Evolutionary conservation across 2,888 invertebrate species (phyloP).

Genomic region (Coecobrya sp.): DNA sequence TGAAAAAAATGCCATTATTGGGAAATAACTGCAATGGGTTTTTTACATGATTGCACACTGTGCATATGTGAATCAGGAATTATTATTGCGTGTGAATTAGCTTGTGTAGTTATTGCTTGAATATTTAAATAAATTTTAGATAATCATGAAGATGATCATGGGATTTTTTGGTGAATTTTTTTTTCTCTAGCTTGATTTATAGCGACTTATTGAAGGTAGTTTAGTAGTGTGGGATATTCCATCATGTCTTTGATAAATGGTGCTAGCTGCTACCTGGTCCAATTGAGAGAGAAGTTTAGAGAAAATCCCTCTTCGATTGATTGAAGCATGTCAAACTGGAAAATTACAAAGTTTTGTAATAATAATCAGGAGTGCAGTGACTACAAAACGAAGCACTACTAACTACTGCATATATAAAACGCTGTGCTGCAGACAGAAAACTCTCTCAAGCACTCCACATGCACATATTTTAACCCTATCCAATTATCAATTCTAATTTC

Average conservation of each 20-base stretch:
- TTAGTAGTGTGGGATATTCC: too few species aligned
- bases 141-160: too few species aligned
- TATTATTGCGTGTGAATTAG: constrained; percentile 29
- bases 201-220: too few species aligned
- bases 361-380: neutral
- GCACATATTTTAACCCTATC: constrained; percentile 59
- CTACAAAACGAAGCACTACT: too few species aligned
- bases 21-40: neutral
- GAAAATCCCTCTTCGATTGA: neutral
- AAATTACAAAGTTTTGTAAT: constrained; percentile 36
- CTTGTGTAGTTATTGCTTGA: neutral
- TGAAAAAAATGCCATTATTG: neutral
- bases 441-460: neutral
- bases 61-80: too few species aligned
- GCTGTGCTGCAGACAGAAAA: neutral
- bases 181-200: neutral
- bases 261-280: too few species aligned
- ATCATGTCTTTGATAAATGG: too few species aligned
- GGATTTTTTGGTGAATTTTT: too few species aligned
- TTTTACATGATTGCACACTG: neutral
- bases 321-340: constrained; percentile 48
- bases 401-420: too few species aligned
- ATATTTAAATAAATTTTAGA: constrained; percentile 24
- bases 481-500: constrained; percentile 63
- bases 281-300: neutral